Base-by-base conservation (phyloP, 2,888 invertebrate species). In the Hirtodrosophila histrioides region DNA sequence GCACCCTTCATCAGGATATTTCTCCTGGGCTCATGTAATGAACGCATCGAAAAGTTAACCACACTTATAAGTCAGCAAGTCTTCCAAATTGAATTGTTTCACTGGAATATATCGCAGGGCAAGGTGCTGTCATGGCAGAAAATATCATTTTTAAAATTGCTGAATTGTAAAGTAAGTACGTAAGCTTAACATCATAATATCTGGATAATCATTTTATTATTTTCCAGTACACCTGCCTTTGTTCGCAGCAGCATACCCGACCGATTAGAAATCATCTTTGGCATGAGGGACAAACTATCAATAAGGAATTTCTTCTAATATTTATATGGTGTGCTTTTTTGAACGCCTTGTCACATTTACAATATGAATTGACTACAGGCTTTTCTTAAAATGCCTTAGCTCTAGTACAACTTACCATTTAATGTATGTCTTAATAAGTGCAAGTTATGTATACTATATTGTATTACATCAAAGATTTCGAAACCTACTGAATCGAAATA, bases 251-350 rank as follows among this genome's bases (percentile, higher is more conserved):
- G 12, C 55, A 33, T 6, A 24, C 7, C 0, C 8, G 7, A n/a
- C 55, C 58, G 37, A 58, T 58, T 9, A 31, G 33, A 11, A 55
- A 44, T 27, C 55, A 55, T 8, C 55, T 58, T n/a, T 55, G 55
- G 58, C 55, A 58, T 37, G 3, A 7, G 12, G 31, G 55, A 5
- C 58, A 58, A 45, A 33, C 24, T 4, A 24, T 58, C 2, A 8
- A 55, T 24, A 33, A 3, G 7, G 55, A 55, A 7, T 58, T 55
- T 23, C 24, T 55, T 0, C n/a, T 58, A 6, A 0, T 39, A 5
- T 58, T 24, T 9, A 0, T 58, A 2, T 58, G 55, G 55, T 12
- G 24, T 0, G 29, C 9, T 3, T 44, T 58, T n/a, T 24, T 55
- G 0, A 58, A 58, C 44, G 29, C 44, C n/a, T 37, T 58, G 41